These are phyloP conservation scores for Stenchaetothrips biformis DNA, from an alignment of 2,888 invertebrate species.

Conservation along the genomic window DNA sequence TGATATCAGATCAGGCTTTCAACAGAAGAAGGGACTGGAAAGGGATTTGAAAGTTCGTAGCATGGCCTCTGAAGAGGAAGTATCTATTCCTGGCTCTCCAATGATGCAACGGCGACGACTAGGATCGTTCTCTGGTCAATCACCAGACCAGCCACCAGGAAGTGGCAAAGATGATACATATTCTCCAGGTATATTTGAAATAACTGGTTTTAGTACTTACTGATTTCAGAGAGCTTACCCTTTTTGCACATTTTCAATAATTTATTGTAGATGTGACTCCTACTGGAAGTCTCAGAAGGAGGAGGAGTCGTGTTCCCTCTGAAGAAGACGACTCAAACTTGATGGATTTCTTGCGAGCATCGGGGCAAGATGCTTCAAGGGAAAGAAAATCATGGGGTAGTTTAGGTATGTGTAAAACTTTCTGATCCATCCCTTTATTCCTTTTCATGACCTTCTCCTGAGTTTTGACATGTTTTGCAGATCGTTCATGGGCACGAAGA, in stretches of 20 bases:
- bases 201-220: not conserved
- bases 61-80: constrained; percentile 58
- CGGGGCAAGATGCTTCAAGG: constrained; percentile 67
- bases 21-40: constrained; percentile 30
- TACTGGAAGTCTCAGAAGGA: constrained; percentile 76
- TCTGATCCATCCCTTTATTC: too few species aligned
- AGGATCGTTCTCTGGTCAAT: constrained; percentile 58
- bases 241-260: not conserved
- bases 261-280: constrained; percentile 69
- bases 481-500: constrained; percentile 84
- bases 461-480: constrained; percentile 46
- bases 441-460: too few species aligned
- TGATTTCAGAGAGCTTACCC: not conserved
- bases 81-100: constrained; percentile 61
- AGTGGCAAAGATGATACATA: constrained; percentile 50
- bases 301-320: constrained; percentile 73
- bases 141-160: constrained; percentile 37
- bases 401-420: constrained; percentile 55
- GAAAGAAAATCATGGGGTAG: constrained; percentile 82
- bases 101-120: constrained; percentile 60
- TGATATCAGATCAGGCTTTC: constrained; percentile 28
- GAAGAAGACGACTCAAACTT: constrained; percentile 79
- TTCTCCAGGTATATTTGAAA: constrained; percentile 50
- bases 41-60: constrained; percentile 40
- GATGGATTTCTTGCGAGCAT: constrained; percentile 77